phyloP scores from a whole-genome alignment of 2,888 invertebrate genomes.

The Megastigmus dorsalis region DNA sequence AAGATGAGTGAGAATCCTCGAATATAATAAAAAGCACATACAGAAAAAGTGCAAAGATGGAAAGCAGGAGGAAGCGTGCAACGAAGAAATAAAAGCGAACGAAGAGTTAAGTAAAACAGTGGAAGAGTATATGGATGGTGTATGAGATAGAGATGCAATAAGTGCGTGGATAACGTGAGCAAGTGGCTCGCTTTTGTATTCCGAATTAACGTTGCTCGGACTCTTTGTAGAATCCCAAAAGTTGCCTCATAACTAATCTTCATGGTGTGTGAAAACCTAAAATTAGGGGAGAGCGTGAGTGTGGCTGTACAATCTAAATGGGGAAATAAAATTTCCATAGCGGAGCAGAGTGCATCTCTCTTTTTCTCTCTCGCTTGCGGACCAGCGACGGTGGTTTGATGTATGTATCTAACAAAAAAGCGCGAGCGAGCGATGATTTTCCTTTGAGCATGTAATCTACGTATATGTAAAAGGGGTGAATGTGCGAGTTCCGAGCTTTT shows the following conservation, averaged over 20 bases:
- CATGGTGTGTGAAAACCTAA: not conserved
- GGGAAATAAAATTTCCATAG: not conserved
- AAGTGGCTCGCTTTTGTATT: not conserved
- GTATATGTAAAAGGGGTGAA: not conserved
- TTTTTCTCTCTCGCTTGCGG: no score
- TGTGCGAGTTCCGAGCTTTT: no score
- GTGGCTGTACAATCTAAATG: no score
- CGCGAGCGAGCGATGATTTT: not conserved
- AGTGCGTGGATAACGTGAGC: not conserved
- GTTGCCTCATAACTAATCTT: not conserved
- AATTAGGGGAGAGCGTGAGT: not conserved
- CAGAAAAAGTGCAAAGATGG: no score
- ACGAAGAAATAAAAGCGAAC: no score
- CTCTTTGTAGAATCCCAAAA: conserved; percentile 10
- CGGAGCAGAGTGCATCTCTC: no score
- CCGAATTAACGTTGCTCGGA: not conserved
- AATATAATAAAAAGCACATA: not conserved
- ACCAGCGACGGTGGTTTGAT: not conserved
- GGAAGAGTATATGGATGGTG: no score
- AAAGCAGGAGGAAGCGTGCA: no score
- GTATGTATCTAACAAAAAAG: not conserved
- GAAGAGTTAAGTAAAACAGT: no score
- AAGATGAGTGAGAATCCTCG: no score
- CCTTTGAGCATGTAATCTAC: not conserved
- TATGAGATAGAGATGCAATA: no score